These are phyloP conservation scores for Melanostoma scalare DNA, from an alignment of 2,888 invertebrate genomes.

Conservation along the genomic window DNA sequence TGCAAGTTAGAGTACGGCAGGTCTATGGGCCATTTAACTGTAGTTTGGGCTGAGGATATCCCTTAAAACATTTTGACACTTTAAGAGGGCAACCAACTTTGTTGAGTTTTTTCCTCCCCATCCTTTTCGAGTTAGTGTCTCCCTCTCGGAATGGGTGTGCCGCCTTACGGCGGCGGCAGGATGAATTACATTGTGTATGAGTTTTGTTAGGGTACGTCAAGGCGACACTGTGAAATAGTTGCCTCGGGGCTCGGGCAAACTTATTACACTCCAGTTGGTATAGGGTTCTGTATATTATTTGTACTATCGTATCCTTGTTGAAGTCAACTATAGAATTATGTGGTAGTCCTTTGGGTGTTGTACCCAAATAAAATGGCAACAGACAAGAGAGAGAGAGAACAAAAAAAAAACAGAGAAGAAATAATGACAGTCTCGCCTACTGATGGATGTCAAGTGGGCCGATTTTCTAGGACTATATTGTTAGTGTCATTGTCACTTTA, in stretches of 20 bases:
- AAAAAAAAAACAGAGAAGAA: slow-evolving; percentile 10
- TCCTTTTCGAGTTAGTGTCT: background rate
- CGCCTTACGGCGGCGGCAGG: slow-evolving; percentile 37
- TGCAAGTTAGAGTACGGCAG: slow-evolving; percentile 28
- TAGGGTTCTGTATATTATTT: slow-evolving; percentile 21
- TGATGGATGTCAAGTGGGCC: slow-evolving; percentile 59
- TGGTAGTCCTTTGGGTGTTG: slow-evolving; percentile 49
- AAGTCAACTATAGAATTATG: slow-evolving; percentile 57
- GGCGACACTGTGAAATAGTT: slow-evolving; percentile 59
- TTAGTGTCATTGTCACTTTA: slow-evolving; percentile 48
- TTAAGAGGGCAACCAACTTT: slow-evolving; percentile 68
- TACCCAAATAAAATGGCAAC: no score
- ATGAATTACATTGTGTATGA: slow-evolving; percentile 55
- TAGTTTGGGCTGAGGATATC: slow-evolving; percentile 46
- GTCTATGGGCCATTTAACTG: slow-evolving; percentile 64
- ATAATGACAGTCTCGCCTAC: slow-evolving; percentile 56
- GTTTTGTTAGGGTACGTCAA: slow-evolving; percentile 34
- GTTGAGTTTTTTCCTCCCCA: slow-evolving; percentile 18
- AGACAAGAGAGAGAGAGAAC: slow-evolving; percentile 14
- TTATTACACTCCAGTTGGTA: slow-evolving; percentile 51
- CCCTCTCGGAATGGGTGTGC: slow-evolving; percentile 40
- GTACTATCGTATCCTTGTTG: slow-evolving; percentile 41
- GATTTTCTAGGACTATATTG: slow-evolving; percentile 37
- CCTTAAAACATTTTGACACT: slow-evolving; percentile 69
- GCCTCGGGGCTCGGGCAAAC: slow-evolving; percentile 50